Percentiles rank a stretch among this genome's conserved stretches.
phyloP scores from a whole-genome alignment of 2,113 vertebrate genomes.

The Girardinichthys multiradiatus region DNA sequence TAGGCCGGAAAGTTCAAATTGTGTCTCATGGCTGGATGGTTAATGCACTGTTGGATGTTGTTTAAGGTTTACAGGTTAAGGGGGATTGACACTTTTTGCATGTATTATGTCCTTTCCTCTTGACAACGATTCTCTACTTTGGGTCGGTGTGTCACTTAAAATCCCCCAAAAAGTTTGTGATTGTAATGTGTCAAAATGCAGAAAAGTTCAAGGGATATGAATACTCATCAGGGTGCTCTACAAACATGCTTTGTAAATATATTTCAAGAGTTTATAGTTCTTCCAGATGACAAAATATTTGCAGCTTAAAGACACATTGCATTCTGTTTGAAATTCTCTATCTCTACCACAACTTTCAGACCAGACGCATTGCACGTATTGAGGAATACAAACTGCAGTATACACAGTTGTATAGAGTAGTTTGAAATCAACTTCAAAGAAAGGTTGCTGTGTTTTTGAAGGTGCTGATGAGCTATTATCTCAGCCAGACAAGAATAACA shows the following conservation, averaged over 20 bases:
- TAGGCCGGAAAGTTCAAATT: too few species aligned
- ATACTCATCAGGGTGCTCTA: neutral
- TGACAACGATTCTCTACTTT: too few species aligned
- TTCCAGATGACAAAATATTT: slow-evolving; percentile 40
- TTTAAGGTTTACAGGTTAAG: too few species aligned
- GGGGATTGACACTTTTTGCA: too few species aligned
- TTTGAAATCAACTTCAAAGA: slow-evolving; percentile 40
- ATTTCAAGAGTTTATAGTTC: slow-evolving; percentile 44
- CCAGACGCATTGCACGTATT: slow-evolving; percentile 14
- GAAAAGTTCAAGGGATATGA: too few species aligned
- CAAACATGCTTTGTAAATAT: slow-evolving; percentile 38
- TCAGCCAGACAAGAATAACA: slow-evolving; percentile 37
- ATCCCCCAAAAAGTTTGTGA: too few species aligned
- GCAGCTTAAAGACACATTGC: slow-evolving; percentile 42
- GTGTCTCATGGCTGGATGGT: too few species aligned
- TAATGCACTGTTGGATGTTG: too few species aligned
- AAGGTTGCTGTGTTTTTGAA: slow-evolving; percentile 17
- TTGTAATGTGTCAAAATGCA: too few species aligned
- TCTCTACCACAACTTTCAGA: slow-evolving; percentile 40
- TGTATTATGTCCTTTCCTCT: too few species aligned
- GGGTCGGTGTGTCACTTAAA: too few species aligned
- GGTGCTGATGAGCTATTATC: slow-evolving; percentile 24
- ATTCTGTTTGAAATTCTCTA: slow-evolving; percentile 18
- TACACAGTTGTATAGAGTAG: neutral
- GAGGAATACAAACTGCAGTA: slow-evolving; percentile 6